Conservation (phyloP, 1,140 invertebrate species). For the Meloidogyne exigua region DNA sequence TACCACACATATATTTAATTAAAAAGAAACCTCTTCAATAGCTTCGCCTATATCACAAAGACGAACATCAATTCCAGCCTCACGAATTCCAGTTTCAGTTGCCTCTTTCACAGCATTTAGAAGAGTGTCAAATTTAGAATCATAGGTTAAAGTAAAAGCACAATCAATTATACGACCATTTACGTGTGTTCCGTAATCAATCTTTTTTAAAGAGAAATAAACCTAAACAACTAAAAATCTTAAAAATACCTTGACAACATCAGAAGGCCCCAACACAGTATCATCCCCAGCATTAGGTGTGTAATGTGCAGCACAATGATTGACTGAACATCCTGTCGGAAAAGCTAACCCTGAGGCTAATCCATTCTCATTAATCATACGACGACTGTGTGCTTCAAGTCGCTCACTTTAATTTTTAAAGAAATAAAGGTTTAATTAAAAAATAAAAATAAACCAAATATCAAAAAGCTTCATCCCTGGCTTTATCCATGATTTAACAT, state of each 20-base stretch:
- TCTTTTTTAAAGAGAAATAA: constrained; percentile 15
- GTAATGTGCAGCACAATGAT: constrained; percentile 98
- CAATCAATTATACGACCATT: constrained; percentile 98
- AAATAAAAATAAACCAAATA: constrained; percentile 73
- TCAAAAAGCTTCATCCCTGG: constrained; percentile 99
- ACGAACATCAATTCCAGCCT: constrained; percentile 90
- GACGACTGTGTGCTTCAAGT: constrained; percentile 84
- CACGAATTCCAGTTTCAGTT: constrained; percentile 91
- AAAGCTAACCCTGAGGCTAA: constrained; percentile 94
- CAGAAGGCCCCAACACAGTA: constrained; percentile 89
- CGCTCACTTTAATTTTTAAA: constrained; percentile 72
- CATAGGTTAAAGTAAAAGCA: constrained; percentile 94
- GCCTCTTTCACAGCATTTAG: constrained; percentile 93
- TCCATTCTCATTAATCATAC: constrained; percentile 89
- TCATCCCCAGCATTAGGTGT: constrained; percentile 96
- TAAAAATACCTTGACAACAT: constrained; percentile 80
- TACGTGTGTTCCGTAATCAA: constrained; percentile 96
- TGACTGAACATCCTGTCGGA: constrained; percentile 95
- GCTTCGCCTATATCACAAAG: constrained; percentile 94
- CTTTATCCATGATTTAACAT: constrained; percentile 86
- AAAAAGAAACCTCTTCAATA: constrained; percentile 77
- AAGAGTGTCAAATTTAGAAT: constrained; percentile 91
- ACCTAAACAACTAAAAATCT: constrained; percentile 64
- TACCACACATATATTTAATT: background rate
- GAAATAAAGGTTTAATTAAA: background rate